Conservation (phyloP, 1,140 invertebrate species). For the Aphidius ervi region DNA sequence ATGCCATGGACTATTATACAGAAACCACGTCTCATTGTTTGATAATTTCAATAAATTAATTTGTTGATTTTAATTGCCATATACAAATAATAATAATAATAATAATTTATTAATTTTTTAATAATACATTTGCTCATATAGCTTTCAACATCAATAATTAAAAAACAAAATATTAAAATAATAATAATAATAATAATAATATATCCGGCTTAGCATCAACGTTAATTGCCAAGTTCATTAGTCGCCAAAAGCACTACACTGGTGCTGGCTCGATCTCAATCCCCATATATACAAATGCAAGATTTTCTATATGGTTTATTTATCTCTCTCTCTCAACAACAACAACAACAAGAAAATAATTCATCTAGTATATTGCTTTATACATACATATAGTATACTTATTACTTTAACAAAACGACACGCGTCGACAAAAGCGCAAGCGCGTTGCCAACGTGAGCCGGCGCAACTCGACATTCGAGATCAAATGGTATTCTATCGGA, state of each 20-base stretch:
- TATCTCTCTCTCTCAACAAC: constrained; percentile 17
- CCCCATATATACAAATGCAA: constrained; percentile 19
- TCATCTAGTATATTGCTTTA: neutral
- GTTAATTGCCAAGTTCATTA: constrained; percentile 22
- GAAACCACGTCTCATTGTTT: no score
- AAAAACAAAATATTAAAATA: neutral
- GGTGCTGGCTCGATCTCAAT: constrained; percentile 14
- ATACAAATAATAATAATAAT: no score
- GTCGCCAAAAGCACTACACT: constrained; percentile 1
- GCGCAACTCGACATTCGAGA: no score
- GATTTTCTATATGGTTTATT: neutral
- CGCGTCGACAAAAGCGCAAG: constrained; percentile 21
- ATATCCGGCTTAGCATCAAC: constrained; percentile 12
- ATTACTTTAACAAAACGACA: constrained; percentile 1
- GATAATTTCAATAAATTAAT: neutral
- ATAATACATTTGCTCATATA: no score
- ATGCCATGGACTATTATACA: no score
- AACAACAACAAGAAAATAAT: neutral
- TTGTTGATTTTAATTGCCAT: neutral
- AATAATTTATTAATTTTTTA: no score
- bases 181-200: neutral
- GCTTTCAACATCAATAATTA: neutral
- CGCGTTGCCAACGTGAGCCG: constrained; percentile 3
- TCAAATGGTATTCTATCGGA: no score
- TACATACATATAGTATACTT: no score